These are phyloP conservation scores for Elephantulus edwardii DNA, from an alignment of 2,113 vertebrate genomes.

Conservation along the genomic window DNA sequence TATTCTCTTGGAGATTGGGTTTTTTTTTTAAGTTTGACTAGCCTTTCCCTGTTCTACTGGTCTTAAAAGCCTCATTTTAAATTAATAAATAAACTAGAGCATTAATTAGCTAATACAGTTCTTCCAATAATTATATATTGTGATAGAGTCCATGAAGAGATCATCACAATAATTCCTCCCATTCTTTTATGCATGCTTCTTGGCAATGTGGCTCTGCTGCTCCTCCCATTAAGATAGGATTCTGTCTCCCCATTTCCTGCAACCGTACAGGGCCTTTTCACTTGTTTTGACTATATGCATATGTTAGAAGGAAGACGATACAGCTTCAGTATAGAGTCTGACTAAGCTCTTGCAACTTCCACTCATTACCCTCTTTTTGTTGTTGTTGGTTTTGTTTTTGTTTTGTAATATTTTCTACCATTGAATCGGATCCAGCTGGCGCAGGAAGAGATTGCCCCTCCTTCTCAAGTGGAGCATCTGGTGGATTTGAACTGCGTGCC, in stretches of 20 bases:
- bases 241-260: not conserved
- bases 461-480: no score
- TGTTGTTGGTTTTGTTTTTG: no score
- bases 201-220: no score
- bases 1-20: no score
- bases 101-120: constrained; percentile 17
- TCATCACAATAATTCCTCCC: not conserved
- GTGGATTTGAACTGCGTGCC: no score
- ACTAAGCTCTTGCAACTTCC: not conserved
- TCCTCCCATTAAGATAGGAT: not conserved
- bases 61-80: not conserved
- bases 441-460: no score
- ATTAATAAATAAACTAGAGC: not conserved
- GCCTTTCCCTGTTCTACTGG: constrained; percentile 8
- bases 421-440: no score
- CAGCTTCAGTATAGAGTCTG: not conserved
- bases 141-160: not conserved
- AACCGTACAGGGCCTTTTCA: constrained; percentile 3
- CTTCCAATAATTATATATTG: constrained; percentile 43
- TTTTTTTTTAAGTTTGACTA: constrained; percentile 27
- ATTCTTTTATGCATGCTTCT: not conserved
- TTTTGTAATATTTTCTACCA: no score
- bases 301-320: not conserved
- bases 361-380: not conserved
- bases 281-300: constrained; percentile 16